Evolutionary conservation across 2,113 vertebrate species (phyloP).

Genomic region (Psephotus haematonotus): DNA sequence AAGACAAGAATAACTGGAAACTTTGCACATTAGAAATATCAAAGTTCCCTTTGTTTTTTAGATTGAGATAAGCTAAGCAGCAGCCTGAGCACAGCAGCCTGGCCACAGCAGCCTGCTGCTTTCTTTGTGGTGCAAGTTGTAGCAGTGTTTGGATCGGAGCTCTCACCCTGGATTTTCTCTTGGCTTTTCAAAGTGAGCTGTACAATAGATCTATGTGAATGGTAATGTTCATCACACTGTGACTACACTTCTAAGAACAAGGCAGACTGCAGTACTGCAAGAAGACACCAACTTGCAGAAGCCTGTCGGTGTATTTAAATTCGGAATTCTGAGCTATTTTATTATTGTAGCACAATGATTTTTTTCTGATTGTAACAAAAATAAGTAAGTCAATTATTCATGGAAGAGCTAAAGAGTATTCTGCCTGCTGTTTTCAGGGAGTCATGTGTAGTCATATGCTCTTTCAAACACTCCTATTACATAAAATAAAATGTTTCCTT

Average conservation of each 20-base stretch:
- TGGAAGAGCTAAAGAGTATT: background rate
- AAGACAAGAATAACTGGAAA: background rate
- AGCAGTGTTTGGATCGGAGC: background rate
- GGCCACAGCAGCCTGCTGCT: background rate
- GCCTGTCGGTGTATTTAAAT: background rate
- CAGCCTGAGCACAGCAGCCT: background rate
- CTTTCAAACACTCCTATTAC: background rate
- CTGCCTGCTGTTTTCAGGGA: background rate
- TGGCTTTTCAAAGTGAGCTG: background rate
- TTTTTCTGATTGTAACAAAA: background rate
- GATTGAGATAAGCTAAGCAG: background rate
- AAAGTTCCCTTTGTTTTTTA: background rate
- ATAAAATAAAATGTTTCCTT: background rate
- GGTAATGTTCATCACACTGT: fast-evolving
- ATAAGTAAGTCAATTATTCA: background rate
- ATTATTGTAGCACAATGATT: background rate
- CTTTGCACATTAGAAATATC: background rate
- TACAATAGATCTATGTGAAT: fast-evolving
- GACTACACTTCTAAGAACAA: background rate
- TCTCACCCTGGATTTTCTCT: background rate
- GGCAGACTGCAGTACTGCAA: background rate
- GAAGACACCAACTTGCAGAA: background rate
- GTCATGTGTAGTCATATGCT: background rate
- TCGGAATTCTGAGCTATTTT: background rate
- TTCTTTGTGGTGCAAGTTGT: background rate